Evolutionary conservation across 2,113 vertebrate genomes (phyloP).

Genomic region (Synchiropus splendidus): DNA sequence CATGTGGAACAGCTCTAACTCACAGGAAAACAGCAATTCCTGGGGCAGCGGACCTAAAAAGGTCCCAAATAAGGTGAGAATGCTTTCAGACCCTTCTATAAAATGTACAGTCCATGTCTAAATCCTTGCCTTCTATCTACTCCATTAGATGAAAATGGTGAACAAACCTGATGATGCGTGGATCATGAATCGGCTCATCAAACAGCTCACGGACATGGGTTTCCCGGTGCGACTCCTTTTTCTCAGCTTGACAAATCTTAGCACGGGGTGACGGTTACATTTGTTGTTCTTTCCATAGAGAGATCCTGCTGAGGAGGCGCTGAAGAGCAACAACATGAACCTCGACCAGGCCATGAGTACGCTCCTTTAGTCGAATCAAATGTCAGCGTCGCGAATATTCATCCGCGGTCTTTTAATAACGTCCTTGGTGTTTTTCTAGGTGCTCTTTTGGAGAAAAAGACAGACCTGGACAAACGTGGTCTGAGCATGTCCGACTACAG

Average conservation of each 20-base stretch:
- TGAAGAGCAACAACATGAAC: conserved; percentile 98
- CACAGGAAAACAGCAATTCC: conserved; percentile 86
- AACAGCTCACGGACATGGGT: conserved; percentile 98
- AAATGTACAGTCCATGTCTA: not conserved
- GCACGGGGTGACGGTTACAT: too few species aligned
- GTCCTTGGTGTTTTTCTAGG: too few species aligned
- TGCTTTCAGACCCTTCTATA: not conserved
- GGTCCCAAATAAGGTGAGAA: conserved; percentile 80
- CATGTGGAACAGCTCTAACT: conserved; percentile 88
- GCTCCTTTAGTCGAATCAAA: conserved; percentile 39
- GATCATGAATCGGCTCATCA: conserved; percentile 94
- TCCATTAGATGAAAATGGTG: conserved; percentile 76
- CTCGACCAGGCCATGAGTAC: conserved; percentile 99
- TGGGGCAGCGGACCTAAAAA: conserved; percentile 89
- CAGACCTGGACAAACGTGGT: conserved; percentile 93
- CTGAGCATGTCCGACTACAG: conserved; percentile 92
- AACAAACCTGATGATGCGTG: conserved; percentile 90
- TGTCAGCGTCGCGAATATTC: not conserved
- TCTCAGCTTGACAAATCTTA: too few species aligned
- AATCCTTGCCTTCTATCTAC: not conserved
- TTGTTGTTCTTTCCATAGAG: too few species aligned
- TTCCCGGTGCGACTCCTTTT: conserved; percentile 77
- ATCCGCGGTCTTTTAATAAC: too few species aligned
- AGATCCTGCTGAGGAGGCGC: conserved; percentile 97
- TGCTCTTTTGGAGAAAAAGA: conserved; percentile 97